These are phyloP conservation scores for Oxytorus armatus DNA, from an alignment of 2,888 invertebrate genomes.

Conservation along the genomic window DNA sequence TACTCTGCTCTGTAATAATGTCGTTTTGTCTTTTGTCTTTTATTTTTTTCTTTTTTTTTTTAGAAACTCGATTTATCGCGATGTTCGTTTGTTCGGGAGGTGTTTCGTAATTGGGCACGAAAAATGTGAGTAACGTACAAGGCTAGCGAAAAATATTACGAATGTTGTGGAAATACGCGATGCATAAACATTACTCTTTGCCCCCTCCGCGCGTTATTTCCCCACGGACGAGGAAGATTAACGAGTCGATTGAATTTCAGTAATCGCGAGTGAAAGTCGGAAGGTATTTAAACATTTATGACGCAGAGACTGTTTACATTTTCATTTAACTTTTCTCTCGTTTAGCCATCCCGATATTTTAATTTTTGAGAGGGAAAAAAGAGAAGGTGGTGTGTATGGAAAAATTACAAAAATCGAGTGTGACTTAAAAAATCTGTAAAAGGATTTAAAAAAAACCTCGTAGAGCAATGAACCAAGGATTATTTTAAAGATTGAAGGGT, in stretches of 20 bases:
- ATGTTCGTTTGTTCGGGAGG: slow-evolving; percentile 29
- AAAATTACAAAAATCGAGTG: too few species aligned
- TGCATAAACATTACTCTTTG: neutral
- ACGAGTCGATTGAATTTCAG: slow-evolving; percentile 54
- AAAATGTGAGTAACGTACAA: neutral
- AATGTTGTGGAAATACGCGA: slow-evolving; percentile 13
- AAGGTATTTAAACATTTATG: slow-evolving; percentile 43
- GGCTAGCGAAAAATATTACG: slow-evolving; percentile 4
- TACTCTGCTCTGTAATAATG: neutral
- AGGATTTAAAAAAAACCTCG: too few species aligned
- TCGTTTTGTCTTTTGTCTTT: neutral
- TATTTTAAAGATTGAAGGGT: too few species aligned
- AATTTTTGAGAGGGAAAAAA: too few species aligned
- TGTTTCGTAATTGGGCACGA: slow-evolving; percentile 15
- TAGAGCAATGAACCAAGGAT: too few species aligned
- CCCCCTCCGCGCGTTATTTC: neutral
- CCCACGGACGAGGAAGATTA: slow-evolving; percentile 50
- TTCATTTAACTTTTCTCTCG: too few species aligned
- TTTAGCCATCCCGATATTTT: too few species aligned
- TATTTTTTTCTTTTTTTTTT: slow-evolving; percentile 1
- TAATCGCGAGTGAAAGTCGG: slow-evolving; percentile 61
- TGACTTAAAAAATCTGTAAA: too few species aligned
- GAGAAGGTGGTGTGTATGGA: too few species aligned
- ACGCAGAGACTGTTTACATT: slow-evolving; percentile 5
- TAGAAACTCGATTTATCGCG: slow-evolving; percentile 47